phyloP scores from a whole-genome alignment of 2,888 invertebrate species.

The Ormyrus labotus region DNA sequence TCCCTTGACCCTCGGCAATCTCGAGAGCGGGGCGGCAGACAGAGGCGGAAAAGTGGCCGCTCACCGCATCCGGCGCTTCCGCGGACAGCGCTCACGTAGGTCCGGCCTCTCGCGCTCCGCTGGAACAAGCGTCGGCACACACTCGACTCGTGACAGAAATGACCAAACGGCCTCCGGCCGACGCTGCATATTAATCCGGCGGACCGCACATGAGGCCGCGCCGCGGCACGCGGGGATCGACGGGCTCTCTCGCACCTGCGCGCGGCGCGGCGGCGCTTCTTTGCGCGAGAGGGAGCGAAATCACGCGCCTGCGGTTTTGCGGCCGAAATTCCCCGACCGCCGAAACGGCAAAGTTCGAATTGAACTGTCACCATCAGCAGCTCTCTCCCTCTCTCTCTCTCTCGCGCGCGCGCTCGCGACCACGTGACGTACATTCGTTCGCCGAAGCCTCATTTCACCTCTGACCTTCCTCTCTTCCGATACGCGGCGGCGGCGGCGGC shows the following conservation, averaged over 20 bases:
- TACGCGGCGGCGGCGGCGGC: background rate
- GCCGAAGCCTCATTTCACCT: conserved; percentile 33
- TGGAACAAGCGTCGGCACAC: conserved; percentile 15
- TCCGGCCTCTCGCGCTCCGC: conserved; percentile 52
- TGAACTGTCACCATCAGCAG: conserved; percentile 75
- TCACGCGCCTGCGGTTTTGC: conserved; percentile 73
- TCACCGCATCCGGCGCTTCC: background rate
- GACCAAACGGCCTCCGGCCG: conserved; percentile 71
- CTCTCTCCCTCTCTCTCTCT: conserved; percentile 48
- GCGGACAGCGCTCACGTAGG: conserved; percentile 48
- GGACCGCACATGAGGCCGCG: conserved; percentile 71
- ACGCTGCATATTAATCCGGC: conserved; percentile 73
- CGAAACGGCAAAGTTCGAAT: conserved; percentile 74
- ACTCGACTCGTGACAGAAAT: conserved; percentile 75
- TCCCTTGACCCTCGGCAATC: no score
- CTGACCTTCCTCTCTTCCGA: conserved; percentile 26
- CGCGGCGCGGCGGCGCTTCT: conserved; percentile 58
- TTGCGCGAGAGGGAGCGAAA: conserved; percentile 61
- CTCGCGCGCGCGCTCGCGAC: conserved; percentile 58
- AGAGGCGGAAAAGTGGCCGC: background rate
- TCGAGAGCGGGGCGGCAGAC: no score
- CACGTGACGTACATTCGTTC: conserved; percentile 67
- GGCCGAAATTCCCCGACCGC: conserved; percentile 73
- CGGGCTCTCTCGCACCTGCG: conserved; percentile 62
- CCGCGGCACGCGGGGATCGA: conserved; percentile 40